Percentiles rank a stretch among this genome's conserved stretches.
These are phyloP conservation scores for Zoanthus gigantus DNA, from an alignment of 92 coral and sea anemone species.

Conservation along the genomic window DNA sequence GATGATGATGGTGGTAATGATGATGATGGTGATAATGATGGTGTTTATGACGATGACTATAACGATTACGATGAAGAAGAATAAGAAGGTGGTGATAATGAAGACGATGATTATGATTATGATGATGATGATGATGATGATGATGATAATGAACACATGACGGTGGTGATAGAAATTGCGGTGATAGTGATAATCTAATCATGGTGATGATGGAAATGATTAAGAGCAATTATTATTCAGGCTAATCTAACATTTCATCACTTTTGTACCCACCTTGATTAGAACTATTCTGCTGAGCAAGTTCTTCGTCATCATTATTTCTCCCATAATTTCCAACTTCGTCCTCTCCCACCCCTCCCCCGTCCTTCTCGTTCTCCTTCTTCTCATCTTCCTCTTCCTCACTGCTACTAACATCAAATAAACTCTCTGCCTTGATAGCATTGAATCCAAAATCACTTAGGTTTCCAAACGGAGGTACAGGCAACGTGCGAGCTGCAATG, in stretches of 20 bases:
- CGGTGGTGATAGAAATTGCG: no score
- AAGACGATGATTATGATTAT: background rate
- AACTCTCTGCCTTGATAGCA: slow-evolving; percentile 73
- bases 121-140: background rate
- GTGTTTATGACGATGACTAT: background rate
- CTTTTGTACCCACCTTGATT: background rate
- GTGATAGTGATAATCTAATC: no score
- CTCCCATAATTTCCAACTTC: background rate
- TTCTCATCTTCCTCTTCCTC: slow-evolving; percentile 68
- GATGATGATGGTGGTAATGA: background rate
- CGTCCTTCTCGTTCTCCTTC: slow-evolving; percentile 55
- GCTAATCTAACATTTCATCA: background rate
- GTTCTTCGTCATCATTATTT: background rate
- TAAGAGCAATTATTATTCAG: no score
- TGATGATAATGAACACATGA: background rate
- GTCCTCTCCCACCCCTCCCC: slow-evolving; percentile 60
- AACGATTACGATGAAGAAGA: background rate
- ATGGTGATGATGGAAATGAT: no score
- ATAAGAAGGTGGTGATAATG: background rate
- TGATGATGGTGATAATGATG: background rate
- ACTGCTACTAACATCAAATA: slow-evolving; percentile 78
- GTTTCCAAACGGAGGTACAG: slow-evolving; percentile 27
- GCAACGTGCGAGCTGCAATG: slow-evolving; percentile 13
- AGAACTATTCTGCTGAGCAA: background rate
- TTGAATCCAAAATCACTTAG: slow-evolving; percentile 52